Base-by-base conservation (phyloP, 2,797 vertebrate species). In the Pyrocephalus nanus region DNA sequence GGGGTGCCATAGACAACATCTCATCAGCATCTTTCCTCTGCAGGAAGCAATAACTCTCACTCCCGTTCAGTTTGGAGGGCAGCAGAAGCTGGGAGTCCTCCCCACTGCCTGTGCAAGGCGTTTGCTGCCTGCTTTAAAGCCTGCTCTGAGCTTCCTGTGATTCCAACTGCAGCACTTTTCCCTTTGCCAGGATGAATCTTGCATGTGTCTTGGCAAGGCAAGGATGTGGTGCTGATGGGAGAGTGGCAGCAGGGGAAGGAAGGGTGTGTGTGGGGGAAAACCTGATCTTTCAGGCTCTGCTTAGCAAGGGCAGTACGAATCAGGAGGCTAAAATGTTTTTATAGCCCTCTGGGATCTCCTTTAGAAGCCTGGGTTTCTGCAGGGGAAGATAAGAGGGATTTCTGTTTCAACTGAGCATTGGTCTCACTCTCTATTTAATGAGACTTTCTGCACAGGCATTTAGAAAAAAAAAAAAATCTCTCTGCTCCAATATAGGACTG, bases 1-100 rank as follows among this genome's bases (percentile, higher is more conserved):
- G 62, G 94, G 92, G 92, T 95, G 93, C 90, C 60, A 36, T 1
- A 95, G 86, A 90, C 92, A 95, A 15, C 92, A 88, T 88, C 82
- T 94, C 75, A 95, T 92, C 94, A 96, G 94, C 92, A 95, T 94
- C 92, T 95, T 92, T 90, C 62, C 92, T 90, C 94, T 75, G 77
- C 27, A 13, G 29, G 92, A 93, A 93, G 90, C 36, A 75, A 16
- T 95, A 96, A 93, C 48, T 90, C 54, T 65, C 57, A 1, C 45
- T 93, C 74, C 74, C 85, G 66, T 61, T n/a, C 61, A 93, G 73
- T 81, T 94, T 92, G 34, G 94, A 95, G 88, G 86, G 71, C 51
- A 51, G 88, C 51, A 88, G 66, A 60, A 81, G 55, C 71, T 78
- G 80, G 86, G 71, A 88, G 40, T 64, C 64, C 38, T 73, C 64